Percentiles rank a stretch among this genome's conserved stretches.
phyloP scores from a whole-genome alignment of 2,797 vertebrate genomes.

The Toxotes lorentzi region DNA sequence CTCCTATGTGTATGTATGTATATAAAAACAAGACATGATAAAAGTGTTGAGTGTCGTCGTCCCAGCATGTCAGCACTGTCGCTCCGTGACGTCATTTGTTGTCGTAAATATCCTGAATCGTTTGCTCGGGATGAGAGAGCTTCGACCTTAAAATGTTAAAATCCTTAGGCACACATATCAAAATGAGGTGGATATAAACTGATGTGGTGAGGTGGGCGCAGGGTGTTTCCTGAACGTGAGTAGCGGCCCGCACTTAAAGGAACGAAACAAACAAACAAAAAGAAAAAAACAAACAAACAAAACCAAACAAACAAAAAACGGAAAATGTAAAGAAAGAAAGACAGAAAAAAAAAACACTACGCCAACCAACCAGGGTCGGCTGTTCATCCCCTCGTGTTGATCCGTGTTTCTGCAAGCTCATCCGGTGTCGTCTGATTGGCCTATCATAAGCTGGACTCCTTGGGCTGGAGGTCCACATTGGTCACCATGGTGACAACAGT shows the following conservation, averaged over 20 bases:
- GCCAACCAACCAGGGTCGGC: conserved; percentile 80
- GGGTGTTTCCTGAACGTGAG: conserved; percentile 78
- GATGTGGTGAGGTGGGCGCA: conserved; percentile 70
- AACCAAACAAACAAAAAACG: not conserved
- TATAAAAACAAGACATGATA: conserved; percentile 76
- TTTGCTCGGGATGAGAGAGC: conserved; percentile 47
- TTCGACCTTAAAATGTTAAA: conserved; percentile 44
- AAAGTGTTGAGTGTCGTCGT: conserved; percentile 57
- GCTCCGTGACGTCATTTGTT: conserved; percentile 14
- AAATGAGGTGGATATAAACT: conserved; percentile 69
- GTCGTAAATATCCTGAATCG: conserved; percentile 59
- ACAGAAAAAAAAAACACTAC: not conserved
- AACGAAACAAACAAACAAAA: conserved; percentile 15
- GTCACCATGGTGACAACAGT: conserved; percentile 99
- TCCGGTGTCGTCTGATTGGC: conserved; percentile 61
- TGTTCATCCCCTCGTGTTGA: conserved; percentile 47
- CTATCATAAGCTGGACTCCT: conserved; percentile 99
- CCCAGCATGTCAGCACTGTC: conserved; percentile 42
- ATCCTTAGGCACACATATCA: conserved; percentile 75
- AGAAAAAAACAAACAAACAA: not conserved
- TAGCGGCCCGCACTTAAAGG: conserved; percentile 74
- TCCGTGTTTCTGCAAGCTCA: conserved; percentile 36
- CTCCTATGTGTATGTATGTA: conserved; percentile 52
- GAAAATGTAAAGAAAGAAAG: not conserved
- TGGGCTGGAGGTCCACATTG: conserved; percentile 98